Conservation (phyloP, 2,888 invertebrate species). For the Idaea dimidiata region DNA sequence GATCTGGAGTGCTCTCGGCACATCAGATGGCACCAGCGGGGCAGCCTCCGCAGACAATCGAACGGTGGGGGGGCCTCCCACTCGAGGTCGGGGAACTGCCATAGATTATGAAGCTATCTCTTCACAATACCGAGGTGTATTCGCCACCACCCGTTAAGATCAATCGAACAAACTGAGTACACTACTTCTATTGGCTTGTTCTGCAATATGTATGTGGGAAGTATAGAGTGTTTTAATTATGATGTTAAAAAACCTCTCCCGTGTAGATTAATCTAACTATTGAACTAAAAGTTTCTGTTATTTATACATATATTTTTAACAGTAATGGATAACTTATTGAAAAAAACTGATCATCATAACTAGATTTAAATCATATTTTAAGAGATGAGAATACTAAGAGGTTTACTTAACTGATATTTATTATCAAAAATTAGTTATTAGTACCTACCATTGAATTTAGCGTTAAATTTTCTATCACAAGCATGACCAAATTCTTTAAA, state of each 20-base stretch:
- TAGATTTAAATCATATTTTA: too few species aligned
- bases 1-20: slow-evolving; percentile 81
- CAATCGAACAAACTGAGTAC: neutral
- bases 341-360: too few species aligned
- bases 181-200: neutral
- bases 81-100: slow-evolving; percentile 70
- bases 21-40: slow-evolving; percentile 81
- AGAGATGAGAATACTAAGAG: too few species aligned
- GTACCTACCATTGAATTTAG: too few species aligned
- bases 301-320: neutral
- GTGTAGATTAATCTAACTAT: too few species aligned
- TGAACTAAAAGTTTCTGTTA: too few species aligned
- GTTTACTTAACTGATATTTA: too few species aligned
- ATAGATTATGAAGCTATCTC: slow-evolving; percentile 53
- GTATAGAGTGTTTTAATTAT: neutral
- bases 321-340: too few species aligned
- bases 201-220: neutral
- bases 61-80: slow-evolving; percentile 69
- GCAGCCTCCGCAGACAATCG: slow-evolving; percentile 81
- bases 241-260: too few species aligned
- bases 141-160: neutral
- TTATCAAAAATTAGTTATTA: too few species aligned
- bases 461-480: too few species aligned
- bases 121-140: slow-evolving; percentile 9
- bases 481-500: too few species aligned